A percentile compares a stretch with the other conserved stretches of the same genome.
These are phyloP conservation scores for Brachyhypopomus gauderio DNA, from an alignment of 2,113 vertebrate genomes.

Conservation along the genomic window DNA sequence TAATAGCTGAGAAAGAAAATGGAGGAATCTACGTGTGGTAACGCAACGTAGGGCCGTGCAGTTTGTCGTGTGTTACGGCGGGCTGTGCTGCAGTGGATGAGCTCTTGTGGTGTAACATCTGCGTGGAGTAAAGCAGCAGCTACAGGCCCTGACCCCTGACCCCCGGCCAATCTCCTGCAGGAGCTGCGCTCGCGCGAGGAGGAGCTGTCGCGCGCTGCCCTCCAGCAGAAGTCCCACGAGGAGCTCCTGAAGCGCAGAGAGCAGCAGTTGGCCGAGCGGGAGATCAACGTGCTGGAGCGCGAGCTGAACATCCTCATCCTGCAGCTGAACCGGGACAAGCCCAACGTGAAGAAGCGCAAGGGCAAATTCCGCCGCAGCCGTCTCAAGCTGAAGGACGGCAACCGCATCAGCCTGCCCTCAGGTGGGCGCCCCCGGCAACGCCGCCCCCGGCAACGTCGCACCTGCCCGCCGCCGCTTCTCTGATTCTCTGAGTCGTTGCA, in stretches of 20 bases:
- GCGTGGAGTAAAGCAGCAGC: not conserved
- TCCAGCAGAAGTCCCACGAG: conserved; percentile 95
- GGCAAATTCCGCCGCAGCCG: conserved; percentile 91
- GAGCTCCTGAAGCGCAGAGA: conserved; percentile 88
- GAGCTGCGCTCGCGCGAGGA: conserved; percentile 94
- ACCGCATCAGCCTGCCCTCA: conserved; percentile 94
- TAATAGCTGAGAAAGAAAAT: too few species aligned
- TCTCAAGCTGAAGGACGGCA: conserved; percentile 91
- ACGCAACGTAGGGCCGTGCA: too few species aligned
- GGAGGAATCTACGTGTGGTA: too few species aligned
- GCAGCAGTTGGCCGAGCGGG: conserved; percentile 88
- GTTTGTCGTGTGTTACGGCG: too few species aligned
- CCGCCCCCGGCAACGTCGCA: too few species aligned
- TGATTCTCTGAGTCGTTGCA: too few species aligned
- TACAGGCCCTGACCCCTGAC: not conserved
- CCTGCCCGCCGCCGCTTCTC: too few species aligned
- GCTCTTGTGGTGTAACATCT: too few species aligned
- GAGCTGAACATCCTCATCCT: conserved; percentile 96
- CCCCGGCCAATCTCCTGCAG: conserved; percentile 61
- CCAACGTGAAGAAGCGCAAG: conserved; percentile 93
- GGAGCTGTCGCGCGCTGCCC: conserved; percentile 87
- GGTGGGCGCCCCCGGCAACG: conserved; percentile 66
- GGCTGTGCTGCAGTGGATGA: not conserved
- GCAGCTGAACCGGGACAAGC: conserved; percentile 94
- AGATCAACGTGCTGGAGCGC: conserved; percentile 92